phyloP scores from a whole-genome alignment of 2,113 vertebrate species.

The Canis aureus region DNA sequence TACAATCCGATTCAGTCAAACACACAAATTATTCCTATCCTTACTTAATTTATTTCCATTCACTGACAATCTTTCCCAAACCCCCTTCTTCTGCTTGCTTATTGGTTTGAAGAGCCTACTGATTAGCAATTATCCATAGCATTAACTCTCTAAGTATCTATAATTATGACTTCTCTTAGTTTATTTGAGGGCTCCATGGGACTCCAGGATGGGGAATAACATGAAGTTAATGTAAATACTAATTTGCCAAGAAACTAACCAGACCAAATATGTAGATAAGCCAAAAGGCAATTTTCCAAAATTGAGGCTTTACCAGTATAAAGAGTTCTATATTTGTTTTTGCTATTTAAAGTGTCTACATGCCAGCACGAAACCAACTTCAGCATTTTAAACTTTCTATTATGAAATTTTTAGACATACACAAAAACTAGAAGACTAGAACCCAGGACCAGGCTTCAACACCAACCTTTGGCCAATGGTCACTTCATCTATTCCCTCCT shows the following conservation, averaged over 20 bases:
- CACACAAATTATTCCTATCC: slow-evolving; percentile 52
- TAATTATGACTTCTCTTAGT: slow-evolving; percentile 66
- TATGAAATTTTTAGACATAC: background rate
- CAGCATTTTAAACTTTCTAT: background rate
- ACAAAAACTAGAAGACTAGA: background rate
- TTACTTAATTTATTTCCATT: slow-evolving; percentile 66
- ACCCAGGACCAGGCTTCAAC: background rate
- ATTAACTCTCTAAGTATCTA: slow-evolving; percentile 71
- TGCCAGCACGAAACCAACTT: background rate
- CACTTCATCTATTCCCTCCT: background rate
- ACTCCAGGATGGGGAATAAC: slow-evolving; percentile 52
- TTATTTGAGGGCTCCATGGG: slow-evolving; percentile 61
- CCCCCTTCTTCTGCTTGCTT: slow-evolving; percentile 56
- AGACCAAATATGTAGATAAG: slow-evolving; percentile 19
- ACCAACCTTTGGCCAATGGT: background rate
- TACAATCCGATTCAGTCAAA: background rate
- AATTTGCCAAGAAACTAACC: slow-evolving; percentile 70
- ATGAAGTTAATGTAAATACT: slow-evolving; percentile 66
- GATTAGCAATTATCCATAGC: slow-evolving; percentile 77
- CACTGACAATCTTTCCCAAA: slow-evolving; percentile 53
- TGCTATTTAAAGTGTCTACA: slow-evolving; percentile 1
- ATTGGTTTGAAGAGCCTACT: slow-evolving; percentile 69
- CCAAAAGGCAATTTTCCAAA: slow-evolving; percentile 45
- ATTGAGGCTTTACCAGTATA: background rate
- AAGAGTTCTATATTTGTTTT: background rate